phyloP scores from a whole-genome alignment of 1,140 invertebrate species.

The Trichonephila inaurata region DNA sequence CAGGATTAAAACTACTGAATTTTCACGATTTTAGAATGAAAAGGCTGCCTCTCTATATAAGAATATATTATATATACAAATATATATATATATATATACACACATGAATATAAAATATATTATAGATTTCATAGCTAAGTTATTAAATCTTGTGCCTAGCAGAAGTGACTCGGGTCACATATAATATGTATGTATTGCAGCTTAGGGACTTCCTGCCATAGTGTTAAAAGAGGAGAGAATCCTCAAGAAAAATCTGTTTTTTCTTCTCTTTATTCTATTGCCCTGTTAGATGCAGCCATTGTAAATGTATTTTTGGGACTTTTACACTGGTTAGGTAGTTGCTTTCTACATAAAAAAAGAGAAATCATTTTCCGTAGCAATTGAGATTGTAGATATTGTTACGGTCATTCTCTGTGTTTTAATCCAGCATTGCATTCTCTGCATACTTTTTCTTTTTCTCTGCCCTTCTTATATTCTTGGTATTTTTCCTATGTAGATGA shows the following conservation, averaged over 20 bases:
- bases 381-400: neutral
- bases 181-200: slow-evolving; percentile 63
- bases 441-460: too few relatives aligned
- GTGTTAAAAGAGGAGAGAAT: slow-evolving; percentile 68
- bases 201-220: slow-evolving; percentile 75
- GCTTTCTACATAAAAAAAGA: slow-evolving; percentile 53
- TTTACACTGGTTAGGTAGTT: slow-evolving; percentile 74
- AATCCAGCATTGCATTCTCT: too few relatives aligned
- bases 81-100: slow-evolving; percentile 56
- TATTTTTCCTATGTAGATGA: neutral
- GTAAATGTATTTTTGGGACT: slow-evolving; percentile 72
- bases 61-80: slow-evolving; percentile 26
- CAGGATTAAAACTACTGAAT: slow-evolving; percentile 43
- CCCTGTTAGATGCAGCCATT: slow-evolving; percentile 64
- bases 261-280: slow-evolving; percentile 70
- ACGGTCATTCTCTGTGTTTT: neutral
- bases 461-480: neutral
- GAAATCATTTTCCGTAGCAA: slow-evolving; percentile 14
- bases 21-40: slow-evolving; percentile 58
- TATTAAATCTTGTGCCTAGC: slow-evolving; percentile 74
- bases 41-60: slow-evolving; percentile 66
- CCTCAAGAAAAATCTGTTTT: slow-evolving; percentile 50
- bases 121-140: slow-evolving; percentile 75
- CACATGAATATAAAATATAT: slow-evolving; percentile 42
- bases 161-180: slow-evolving; percentile 18